phyloP scores from a whole-genome alignment of 2,797 vertebrate genomes.

The Sciaenops ocellatus region DNA sequence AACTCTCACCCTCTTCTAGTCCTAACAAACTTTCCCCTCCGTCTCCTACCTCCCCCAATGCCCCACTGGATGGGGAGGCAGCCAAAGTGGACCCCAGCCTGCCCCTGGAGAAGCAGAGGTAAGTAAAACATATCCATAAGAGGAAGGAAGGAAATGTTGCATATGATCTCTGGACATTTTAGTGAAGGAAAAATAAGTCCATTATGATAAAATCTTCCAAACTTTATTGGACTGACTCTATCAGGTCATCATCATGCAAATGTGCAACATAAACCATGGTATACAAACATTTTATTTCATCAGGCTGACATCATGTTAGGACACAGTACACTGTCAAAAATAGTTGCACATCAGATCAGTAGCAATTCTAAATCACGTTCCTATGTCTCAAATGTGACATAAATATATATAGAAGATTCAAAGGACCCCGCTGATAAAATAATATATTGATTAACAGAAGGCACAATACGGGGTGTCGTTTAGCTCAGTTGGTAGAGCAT shows the following conservation, averaged over 20 bases:
- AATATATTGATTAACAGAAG: not conserved
- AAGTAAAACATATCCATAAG: constrained; percentile 48
- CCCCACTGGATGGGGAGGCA: constrained; percentile 79
- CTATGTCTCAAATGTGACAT: not conserved
- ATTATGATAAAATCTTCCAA: not conserved
- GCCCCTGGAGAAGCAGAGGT: constrained; percentile 95
- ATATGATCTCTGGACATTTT: not conserved
- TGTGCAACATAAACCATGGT: not conserved
- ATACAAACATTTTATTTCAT: not conserved
- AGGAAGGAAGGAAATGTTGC: not conserved
- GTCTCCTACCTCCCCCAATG: constrained; percentile 64
- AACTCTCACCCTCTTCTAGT: constrained; percentile 65
- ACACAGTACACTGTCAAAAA: not conserved
- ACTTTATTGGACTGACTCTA: not conserved
- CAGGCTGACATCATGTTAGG: not conserved
- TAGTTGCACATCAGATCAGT: not conserved
- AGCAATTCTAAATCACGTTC: not conserved
- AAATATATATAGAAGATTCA: not conserved
- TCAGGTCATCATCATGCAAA: not conserved
- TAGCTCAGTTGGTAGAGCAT: no score
- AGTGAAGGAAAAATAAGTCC: not conserved
- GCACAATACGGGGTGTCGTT: no score
- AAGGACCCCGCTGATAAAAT: not conserved
- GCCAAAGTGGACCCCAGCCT: constrained; percentile 89
- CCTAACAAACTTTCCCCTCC: constrained; percentile 69